phyloP scores from a whole-genome alignment of 2,888 invertebrate species.

The Drosophila borborema region DNA sequence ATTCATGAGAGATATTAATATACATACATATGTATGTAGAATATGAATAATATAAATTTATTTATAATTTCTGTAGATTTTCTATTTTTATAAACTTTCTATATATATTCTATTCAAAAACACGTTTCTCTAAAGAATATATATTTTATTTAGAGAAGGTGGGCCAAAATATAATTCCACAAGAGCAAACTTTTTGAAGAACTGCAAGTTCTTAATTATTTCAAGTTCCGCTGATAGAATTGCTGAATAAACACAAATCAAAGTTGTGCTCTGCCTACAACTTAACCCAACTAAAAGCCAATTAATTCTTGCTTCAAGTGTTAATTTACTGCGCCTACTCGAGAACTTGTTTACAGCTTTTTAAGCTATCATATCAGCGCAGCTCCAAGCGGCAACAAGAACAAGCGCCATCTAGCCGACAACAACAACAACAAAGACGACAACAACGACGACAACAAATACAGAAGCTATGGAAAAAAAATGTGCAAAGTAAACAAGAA shows the following conservation, averaged over 20 bases:
- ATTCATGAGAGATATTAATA: not conserved
- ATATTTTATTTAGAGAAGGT: not conserved
- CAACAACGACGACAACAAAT: slow-evolving; percentile 37
- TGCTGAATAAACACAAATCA: not conserved
- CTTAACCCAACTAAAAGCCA: not conserved
- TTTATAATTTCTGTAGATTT: not conserved
- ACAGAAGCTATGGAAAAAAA: slow-evolving; percentile 56
- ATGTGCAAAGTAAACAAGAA: slow-evolving; percentile 76
- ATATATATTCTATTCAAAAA: not conserved
- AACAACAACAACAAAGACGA: slow-evolving; percentile 19
- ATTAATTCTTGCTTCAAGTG: slow-evolving; percentile 40
- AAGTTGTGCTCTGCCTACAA: not conserved
- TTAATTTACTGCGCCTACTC: slow-evolving; percentile 68
- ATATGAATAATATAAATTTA: not conserved
- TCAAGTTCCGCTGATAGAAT: not conserved
- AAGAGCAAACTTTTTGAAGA: not conserved
- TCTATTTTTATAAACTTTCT: not conserved
- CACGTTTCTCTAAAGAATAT: not conserved
- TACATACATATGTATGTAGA: not conserved
- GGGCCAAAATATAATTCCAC: not conserved
- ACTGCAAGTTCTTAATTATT: not conserved
- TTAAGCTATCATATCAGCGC: slow-evolving; percentile 72
- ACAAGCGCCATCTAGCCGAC: slow-evolving; percentile 7
- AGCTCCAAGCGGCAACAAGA: slow-evolving; percentile 33
- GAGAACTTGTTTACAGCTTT: slow-evolving; percentile 70